Conservation (phyloP, 2,888 invertebrate species). For the Drosophila demipolita region DNA sequence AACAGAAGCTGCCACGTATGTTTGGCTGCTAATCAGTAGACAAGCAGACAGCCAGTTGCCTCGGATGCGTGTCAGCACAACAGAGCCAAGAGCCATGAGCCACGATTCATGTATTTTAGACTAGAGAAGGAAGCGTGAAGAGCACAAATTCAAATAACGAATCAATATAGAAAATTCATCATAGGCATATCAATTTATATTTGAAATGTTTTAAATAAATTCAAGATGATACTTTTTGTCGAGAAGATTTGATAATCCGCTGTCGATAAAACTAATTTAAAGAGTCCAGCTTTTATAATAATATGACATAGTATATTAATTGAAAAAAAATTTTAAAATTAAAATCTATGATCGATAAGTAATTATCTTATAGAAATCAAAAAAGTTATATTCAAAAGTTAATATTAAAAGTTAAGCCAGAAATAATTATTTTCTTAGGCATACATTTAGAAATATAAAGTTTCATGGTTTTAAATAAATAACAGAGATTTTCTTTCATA, state of each 20-base stretch:
- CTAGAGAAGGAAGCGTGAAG: constrained; percentile 20
- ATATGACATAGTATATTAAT: too few species aligned
- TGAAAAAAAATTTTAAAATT: not conserved
- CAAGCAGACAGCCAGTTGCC: constrained; percentile 20
- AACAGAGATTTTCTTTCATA: not conserved
- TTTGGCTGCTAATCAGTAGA: constrained; percentile 52
- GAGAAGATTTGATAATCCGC: not conserved
- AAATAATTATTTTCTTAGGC: not conserved
- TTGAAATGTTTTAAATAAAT: not conserved
- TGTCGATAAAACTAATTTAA: not conserved
- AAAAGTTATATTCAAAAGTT: not conserved
- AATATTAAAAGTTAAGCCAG: not conserved
- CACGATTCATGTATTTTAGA: not conserved
- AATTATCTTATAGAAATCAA: too few species aligned
- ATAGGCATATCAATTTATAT: not conserved
- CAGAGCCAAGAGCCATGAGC: constrained; percentile 5
- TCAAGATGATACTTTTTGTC: not conserved
- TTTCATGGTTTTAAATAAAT: not conserved
- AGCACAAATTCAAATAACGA: not conserved
- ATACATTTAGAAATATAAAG: not conserved
- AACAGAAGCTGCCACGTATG: constrained; percentile 21
- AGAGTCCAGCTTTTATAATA: not conserved
- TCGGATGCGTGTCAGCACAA: constrained; percentile 14
- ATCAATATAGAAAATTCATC: not conserved
- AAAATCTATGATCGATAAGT: not conserved